Conservation (phyloP, 2,797 vertebrate species). For the Poeciliopsis turneri region DNA sequence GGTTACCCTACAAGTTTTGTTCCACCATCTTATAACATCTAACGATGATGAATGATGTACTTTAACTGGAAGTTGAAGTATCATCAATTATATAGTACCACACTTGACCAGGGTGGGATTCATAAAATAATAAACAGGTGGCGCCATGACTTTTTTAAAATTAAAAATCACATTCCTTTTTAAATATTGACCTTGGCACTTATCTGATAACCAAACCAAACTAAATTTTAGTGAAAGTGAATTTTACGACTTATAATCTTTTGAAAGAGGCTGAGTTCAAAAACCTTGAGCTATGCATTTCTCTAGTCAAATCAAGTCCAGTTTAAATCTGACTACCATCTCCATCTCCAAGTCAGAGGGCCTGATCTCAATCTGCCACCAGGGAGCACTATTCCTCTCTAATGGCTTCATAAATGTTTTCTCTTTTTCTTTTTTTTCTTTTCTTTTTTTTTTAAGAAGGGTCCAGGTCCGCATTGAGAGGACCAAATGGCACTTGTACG, state of each 20-base stretch:
- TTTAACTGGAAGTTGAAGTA: background rate
- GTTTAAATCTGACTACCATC: background rate
- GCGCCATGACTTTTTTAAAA: background rate
- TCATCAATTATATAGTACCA: background rate
- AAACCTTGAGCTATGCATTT: background rate
- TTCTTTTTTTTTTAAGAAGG: slow-evolving; percentile 40
- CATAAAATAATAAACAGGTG: background rate
- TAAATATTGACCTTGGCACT: background rate
- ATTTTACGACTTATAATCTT: background rate
- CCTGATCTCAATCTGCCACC: slow-evolving; percentile 73
- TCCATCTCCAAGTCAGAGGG: slow-evolving; percentile 52
- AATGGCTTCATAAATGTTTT: slow-evolving; percentile 65
- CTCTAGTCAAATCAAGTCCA: background rate
- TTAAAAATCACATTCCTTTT: background rate
- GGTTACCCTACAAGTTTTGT: background rate
- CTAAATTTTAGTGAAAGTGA: background rate
- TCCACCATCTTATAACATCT: background rate
- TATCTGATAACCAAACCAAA: background rate
- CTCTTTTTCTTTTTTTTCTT: slow-evolving; percentile 12
- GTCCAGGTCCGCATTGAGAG: slow-evolving; percentile 58
- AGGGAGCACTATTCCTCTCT: slow-evolving; percentile 77
- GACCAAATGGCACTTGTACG: slow-evolving; percentile 62
- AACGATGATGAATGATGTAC: background rate
- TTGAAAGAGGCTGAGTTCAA: background rate
- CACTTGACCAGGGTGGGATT: background rate